Evolutionary conservation across 2,797 vertebrate species (phyloP).

Genomic region (Scyliorhinus canicula): DNA sequence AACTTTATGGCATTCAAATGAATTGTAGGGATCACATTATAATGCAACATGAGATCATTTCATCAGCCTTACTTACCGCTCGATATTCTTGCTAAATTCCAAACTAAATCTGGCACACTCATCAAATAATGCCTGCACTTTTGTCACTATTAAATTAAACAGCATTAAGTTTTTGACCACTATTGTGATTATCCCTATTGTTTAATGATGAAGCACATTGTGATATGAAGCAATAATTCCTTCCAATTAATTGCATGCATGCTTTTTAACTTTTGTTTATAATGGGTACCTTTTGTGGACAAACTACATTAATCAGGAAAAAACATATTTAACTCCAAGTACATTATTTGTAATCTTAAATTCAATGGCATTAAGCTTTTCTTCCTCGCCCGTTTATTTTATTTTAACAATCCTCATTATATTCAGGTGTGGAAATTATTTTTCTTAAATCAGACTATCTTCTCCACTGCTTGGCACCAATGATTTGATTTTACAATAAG

Average conservation of each 20-base stretch:
- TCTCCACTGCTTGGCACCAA: neutral
- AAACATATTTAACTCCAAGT: neutral
- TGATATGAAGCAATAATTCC: neutral
- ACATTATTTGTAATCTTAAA: neutral
- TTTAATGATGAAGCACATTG: neutral
- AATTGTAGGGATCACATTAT: conserved; percentile 68
- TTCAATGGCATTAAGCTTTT: neutral
- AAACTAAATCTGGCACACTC: neutral
- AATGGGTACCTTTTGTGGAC: neutral
- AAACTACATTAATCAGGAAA: neutral
- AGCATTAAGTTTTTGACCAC: neutral
- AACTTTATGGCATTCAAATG: conserved; percentile 72
- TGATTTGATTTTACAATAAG: neutral
- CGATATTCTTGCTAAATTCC: neutral
- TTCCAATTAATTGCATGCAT: neutral
- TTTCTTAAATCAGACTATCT: neutral
- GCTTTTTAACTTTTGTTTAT: neutral
- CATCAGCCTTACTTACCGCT: conserved; percentile 61
- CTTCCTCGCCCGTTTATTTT: neutral
- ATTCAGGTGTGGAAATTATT: too few species aligned
- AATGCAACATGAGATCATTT: conserved; percentile 64
- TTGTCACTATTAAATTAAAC: neutral
- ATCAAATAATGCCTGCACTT: neutral
- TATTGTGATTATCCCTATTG: neutral
- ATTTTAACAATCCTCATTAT: neutral